Evolutionary conservation across 2,797 vertebrate genomes (phyloP).

Genomic region (Artibeus lituratus): DNA sequence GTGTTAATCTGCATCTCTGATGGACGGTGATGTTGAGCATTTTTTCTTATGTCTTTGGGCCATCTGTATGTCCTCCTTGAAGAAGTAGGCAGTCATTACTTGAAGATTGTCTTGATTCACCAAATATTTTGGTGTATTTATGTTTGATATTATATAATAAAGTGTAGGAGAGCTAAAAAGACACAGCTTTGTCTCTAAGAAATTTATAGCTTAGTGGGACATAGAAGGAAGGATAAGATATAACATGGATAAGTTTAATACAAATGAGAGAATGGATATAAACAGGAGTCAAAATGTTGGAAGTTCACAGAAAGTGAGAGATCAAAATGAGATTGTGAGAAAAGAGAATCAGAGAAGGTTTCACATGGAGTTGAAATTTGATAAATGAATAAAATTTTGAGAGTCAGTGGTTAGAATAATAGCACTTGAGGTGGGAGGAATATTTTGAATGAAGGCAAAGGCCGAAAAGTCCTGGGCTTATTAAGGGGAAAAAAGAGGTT

Average conservation of each 20-base stretch:
- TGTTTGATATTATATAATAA: conserved; percentile 7
- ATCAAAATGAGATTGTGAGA: background rate
- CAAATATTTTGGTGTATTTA: conserved; percentile 29
- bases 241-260: background rate
- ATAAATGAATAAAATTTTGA: background rate
- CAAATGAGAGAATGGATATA: background rate
- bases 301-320: background rate
- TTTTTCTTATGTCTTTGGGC: background rate
- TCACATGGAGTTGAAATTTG: background rate
- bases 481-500: background rate
- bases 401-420: background rate
- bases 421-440: background rate
- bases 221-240: background rate
- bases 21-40: background rate
- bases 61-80: background rate
- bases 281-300: background rate
- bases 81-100: background rate
- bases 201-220: background rate
- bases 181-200: conserved; percentile 9
- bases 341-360: background rate
- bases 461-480: background rate
- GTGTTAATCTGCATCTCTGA: background rate
- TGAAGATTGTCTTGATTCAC: conserved; percentile 36
- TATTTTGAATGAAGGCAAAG: conserved; percentile 8
- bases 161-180: background rate